Conservation (phyloP, 2,888 invertebrate genomes). For the Himalopsyche kuldschensis region DNA sequence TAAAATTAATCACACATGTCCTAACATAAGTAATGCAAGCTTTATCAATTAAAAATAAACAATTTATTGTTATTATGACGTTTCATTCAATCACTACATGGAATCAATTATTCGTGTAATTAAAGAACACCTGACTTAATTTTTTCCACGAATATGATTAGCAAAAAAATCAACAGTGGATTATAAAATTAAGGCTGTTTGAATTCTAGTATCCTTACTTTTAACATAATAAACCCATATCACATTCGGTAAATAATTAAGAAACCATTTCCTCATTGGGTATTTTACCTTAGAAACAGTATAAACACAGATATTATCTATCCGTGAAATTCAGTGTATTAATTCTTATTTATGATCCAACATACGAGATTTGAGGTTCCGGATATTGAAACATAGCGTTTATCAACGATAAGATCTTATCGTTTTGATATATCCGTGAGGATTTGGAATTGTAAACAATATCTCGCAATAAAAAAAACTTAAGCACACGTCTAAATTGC, state of each 20-base stretch:
- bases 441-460: not conserved
- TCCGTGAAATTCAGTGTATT: not conserved
- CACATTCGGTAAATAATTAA: not conserved
- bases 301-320: not conserved
- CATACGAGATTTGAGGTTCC: not conserved
- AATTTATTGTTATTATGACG: not conserved
- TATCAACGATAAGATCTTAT: not conserved
- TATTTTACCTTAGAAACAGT: not conserved
- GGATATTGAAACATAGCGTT: not conserved
- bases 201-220: not conserved
- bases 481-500: not conserved
- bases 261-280: not conserved
- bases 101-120: not conserved
- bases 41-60: too few species aligned
- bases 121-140: not conserved
- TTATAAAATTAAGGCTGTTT: not conserved
- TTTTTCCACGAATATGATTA: not conserved
- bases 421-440: not conserved
- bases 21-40: too few species aligned
- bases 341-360: not conserved
- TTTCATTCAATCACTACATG: not conserved
- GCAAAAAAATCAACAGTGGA: not conserved
- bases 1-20: too few species aligned
- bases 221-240: not conserved
- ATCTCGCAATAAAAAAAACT: not conserved